Base-by-base conservation (phyloP, 1,140 invertebrate genomes). In the Nebria ingens region DNA sequence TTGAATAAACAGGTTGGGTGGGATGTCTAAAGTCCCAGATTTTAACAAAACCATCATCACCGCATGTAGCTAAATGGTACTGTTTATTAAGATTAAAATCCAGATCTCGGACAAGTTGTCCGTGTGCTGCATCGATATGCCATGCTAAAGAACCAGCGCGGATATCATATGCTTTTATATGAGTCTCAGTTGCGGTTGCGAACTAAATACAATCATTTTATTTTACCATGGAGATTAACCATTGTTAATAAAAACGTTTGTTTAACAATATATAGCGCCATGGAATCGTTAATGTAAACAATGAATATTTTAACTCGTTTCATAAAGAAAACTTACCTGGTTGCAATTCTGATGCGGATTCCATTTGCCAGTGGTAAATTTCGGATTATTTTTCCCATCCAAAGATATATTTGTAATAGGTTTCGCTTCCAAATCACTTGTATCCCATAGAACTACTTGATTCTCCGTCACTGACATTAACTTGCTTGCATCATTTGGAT, bases 81-180 rank as follows among this genome's bases (percentile, higher is more conserved):
- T 97, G 93, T 66, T 91, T 87, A 73, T 98, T 98, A 15, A 92
- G 89, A 77, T 98, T 98, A 66, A 96, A 97, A 73, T 98, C 95
- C 15, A 98, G 66, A 70, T 97, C 93, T 58, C 94, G 72, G 9
- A 93, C 84, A 42, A 91, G 77, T 72, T 96, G 91, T 9, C 82
- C 80, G 76, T 98, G 94, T 6, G 91, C 88, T 60, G 85, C 84
- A 58, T 91, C 83, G 62, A 98, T 89, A 52, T 71, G 76, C 89
- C 91, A 98, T 0, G 82, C 80, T 42, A 79, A 72, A 52, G 85
- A 81, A 15, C 68, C 83, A 12, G 75, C 76, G 58, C 93, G 73
- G 0, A 93, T 79, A 72, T 98, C 95, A 80, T 89, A 96, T 12
- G 91, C 88, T 59, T 85, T 80, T 50, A 97, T 79, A 68, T 83